Evolutionary conservation across 2,888 invertebrate species (phyloP).

Genomic region (Cantharis lateralis): DNA sequence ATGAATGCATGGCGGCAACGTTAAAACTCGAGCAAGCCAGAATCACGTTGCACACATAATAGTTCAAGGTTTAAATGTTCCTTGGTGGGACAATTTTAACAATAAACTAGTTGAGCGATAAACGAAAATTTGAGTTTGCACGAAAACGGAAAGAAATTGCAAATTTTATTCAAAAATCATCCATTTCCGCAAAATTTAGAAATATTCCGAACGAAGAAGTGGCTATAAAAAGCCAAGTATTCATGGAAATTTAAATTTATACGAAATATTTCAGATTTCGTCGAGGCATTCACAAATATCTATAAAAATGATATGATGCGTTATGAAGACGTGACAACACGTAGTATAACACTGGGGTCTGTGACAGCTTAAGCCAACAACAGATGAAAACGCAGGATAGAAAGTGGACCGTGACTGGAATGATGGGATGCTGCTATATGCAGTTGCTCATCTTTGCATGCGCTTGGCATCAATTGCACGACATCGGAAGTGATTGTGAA

Average conservation of each 20-base stretch:
- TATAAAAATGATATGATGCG: slow-evolving; percentile 25
- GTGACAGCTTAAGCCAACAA: slow-evolving; percentile 33
- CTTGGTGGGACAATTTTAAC: not conserved
- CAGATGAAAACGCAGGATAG: slow-evolving; percentile 37
- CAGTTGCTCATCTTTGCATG: slow-evolving; percentile 16
- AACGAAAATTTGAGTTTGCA: not conserved
- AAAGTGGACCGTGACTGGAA: slow-evolving; percentile 40
- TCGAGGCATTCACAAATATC: slow-evolving; percentile 23
- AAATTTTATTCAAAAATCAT: not conserved
- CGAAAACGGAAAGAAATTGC: not conserved
- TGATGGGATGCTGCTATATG: slow-evolving; percentile 17
- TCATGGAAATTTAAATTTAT: slow-evolving; percentile 30
- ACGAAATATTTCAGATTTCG: slow-evolving; percentile 22
- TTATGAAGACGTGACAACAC: slow-evolving; percentile 22
- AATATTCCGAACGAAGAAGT: slow-evolving; percentile 10
- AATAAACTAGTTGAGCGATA: not conserved
- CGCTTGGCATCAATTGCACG: slow-evolving; percentile 15
- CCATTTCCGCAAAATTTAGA: slow-evolving; percentile 4
- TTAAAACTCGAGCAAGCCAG: not conserved
- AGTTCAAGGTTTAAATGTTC: not conserved
- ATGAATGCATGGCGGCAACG: not conserved
- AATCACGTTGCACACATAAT: not conserved
- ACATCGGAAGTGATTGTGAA: slow-evolving; percentile 24
- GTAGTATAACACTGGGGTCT: slow-evolving; percentile 25
- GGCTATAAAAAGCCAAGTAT: slow-evolving; percentile 19